These are phyloP conservation scores for Pampusana beccarii DNA, from an alignment of 2,113 vertebrate genomes.

Conservation along the genomic window DNA sequence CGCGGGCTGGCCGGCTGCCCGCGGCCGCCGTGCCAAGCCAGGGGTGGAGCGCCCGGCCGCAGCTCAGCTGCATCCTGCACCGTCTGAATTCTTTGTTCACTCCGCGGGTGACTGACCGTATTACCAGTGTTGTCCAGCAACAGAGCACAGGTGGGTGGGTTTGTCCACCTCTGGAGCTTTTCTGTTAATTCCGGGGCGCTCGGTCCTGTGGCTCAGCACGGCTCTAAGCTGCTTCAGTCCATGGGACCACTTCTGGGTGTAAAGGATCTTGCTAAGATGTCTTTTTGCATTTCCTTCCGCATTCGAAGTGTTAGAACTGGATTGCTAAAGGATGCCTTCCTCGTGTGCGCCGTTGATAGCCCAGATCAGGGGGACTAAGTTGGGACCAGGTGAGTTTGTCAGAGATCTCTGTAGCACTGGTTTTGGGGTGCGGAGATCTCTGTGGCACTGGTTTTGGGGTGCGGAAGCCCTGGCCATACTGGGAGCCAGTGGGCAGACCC, in stretches of 20 bases:
- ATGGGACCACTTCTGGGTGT: neutral
- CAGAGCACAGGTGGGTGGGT: fast-evolving
- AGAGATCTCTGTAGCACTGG: neutral
- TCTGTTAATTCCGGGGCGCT: neutral
- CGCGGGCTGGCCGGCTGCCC: neutral
- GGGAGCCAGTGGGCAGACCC: neutral
- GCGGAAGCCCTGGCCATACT: neutral
- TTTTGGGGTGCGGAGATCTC: neutral
- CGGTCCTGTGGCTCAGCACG: fast-evolving
- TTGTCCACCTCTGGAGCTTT: neutral
- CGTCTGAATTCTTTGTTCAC: neutral
- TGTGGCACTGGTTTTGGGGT: neutral
- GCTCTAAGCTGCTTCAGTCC: neutral
- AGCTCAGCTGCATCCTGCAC: neutral
- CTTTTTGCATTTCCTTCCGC: neutral
- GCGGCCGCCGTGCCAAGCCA: neutral
- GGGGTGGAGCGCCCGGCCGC: neutral
- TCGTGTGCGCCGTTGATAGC: fast-evolving
- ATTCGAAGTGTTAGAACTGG: neutral
- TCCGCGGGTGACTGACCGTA: neutral
- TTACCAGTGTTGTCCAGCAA: fast-evolving
- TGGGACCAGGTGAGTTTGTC: fast-evolving
- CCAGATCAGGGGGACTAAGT: neutral
- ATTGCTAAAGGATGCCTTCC: neutral
- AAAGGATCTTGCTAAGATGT: neutral